Evolutionary conservation across 2,888 invertebrate species (phyloP).

Genomic region (Celastrina argiolus): DNA sequence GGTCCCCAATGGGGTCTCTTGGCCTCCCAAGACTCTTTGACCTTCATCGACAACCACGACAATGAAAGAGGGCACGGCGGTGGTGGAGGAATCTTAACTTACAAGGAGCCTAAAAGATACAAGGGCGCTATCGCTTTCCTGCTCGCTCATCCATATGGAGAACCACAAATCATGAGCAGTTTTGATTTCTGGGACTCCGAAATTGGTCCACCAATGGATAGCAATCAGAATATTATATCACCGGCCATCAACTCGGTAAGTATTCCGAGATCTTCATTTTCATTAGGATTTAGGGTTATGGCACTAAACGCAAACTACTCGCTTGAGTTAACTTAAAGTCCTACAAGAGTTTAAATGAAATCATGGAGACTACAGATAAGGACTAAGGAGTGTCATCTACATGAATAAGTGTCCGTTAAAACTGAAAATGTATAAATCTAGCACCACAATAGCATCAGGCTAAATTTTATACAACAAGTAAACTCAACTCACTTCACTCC

Average conservation of each 20-base stretch:
- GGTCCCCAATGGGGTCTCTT: conserved; percentile 82
- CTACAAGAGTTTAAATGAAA: not conserved
- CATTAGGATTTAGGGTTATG: not conserved
- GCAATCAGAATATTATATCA: conserved; percentile 77
- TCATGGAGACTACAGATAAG: no score
- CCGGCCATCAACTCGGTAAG: conserved; percentile 79
- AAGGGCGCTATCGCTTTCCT: conserved; percentile 90
- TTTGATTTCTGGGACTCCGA: conserved; percentile 82
- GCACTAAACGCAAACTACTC: no score
- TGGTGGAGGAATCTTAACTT: conserved; percentile 77
- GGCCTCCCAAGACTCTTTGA: conserved; percentile 73
- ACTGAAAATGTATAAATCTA: no score
- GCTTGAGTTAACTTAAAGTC: no score
- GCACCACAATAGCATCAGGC: no score
- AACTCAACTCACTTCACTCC: no score
- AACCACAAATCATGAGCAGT: conserved; percentile 91
- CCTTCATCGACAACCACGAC: conserved; percentile 91
- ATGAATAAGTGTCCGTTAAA: no score
- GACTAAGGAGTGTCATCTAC: no score
- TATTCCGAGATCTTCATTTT: conserved; percentile 23
- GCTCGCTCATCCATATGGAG: conserved; percentile 89
- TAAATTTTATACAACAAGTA: no score
- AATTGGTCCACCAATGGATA: conserved; percentile 83
- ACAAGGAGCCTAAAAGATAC: conserved; percentile 81
- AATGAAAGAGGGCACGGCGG: conserved; percentile 83